Conservation (phyloP, 2,888 invertebrate species). For the Machimus atricapillus region DNA sequence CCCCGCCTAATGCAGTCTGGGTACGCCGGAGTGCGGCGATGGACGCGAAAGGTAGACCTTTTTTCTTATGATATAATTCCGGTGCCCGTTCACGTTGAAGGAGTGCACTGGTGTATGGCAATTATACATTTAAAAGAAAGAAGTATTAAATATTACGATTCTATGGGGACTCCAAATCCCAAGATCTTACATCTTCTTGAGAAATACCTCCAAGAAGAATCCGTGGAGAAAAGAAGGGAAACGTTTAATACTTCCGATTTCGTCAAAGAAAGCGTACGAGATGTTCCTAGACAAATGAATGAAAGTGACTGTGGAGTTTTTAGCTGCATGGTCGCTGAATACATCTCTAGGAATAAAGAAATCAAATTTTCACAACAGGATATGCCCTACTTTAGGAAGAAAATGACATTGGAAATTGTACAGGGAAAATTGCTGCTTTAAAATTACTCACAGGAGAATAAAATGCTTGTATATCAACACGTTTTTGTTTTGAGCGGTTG, state of each 20-base stretch:
- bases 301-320: constrained; percentile 99
- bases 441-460: too few relatives aligned
- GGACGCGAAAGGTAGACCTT: constrained; percentile 86
- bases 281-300: constrained; percentile 95
- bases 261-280: constrained; percentile 71
- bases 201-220: constrained; percentile 83
- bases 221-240: constrained; percentile 83
- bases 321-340: constrained; percentile 96
- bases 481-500: background rate
- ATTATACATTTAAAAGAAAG: constrained; percentile 81
- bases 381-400: constrained; percentile 91
- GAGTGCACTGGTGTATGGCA: constrained; percentile 96
- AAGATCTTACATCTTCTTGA: constrained; percentile 75
- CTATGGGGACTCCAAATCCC: constrained; percentile 85
- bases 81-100: constrained; percentile 91
- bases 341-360: constrained; percentile 75
- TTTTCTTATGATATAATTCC: constrained; percentile 86
- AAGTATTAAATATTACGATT: constrained; percentile 85
- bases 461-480: background rate
- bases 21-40: constrained; percentile 80
- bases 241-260: constrained; percentile 75
- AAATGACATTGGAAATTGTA: constrained; percentile 92
- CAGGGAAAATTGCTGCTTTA: constrained; percentile 73
- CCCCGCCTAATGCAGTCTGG: constrained; percentile 82
- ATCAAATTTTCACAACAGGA: constrained; percentile 87